Percentiles rank a stretch among this genome's conserved stretches.
phyloP scores from a whole-genome alignment of 2,113 vertebrate species.

The Heptranchias perlo region DNA sequence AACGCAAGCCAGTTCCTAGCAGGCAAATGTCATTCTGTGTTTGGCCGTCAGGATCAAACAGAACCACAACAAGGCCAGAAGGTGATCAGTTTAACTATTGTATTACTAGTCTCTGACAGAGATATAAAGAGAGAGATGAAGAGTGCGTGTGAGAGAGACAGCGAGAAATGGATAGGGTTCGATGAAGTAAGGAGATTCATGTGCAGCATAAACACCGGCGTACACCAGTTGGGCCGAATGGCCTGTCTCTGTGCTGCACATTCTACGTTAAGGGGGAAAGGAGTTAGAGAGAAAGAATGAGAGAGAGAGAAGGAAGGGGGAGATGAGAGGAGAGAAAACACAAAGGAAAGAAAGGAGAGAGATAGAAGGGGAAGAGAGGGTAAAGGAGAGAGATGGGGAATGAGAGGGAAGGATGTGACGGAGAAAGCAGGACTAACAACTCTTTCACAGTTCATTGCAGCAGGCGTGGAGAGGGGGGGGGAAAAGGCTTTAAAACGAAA shows the following conservation, averaged over 20 bases:
- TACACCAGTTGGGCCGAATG: too few species aligned
- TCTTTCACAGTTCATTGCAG: too few species aligned
- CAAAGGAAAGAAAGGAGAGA: not conserved
- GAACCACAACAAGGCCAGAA: too few species aligned
- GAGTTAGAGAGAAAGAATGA: slow-evolving; percentile 79
- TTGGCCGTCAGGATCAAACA: not conserved
- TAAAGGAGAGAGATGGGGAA: too few species aligned
- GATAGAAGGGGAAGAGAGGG: too few species aligned
- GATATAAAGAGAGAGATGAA: not conserved
- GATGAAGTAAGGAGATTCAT: too few species aligned
- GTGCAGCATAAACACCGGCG: too few species aligned
- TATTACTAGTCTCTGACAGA: not conserved
- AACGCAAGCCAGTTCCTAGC: not conserved
- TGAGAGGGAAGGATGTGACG: not conserved
- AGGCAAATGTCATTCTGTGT: not conserved
- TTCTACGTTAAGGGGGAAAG: slow-evolving; percentile 56
- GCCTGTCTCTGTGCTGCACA: too few species aligned
- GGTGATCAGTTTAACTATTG: too few species aligned
- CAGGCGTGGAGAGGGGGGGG: not conserved
- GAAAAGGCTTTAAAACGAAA: not conserved
- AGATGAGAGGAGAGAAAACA: too few species aligned
- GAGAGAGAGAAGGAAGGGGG: not conserved
- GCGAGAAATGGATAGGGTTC: slow-evolving; percentile 60
- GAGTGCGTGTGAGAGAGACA: slow-evolving; percentile 41
- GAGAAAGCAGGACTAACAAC: too few species aligned